Base-by-base conservation (phyloP, 2,888 invertebrate species). In the Nomada lathburiana region DNA sequence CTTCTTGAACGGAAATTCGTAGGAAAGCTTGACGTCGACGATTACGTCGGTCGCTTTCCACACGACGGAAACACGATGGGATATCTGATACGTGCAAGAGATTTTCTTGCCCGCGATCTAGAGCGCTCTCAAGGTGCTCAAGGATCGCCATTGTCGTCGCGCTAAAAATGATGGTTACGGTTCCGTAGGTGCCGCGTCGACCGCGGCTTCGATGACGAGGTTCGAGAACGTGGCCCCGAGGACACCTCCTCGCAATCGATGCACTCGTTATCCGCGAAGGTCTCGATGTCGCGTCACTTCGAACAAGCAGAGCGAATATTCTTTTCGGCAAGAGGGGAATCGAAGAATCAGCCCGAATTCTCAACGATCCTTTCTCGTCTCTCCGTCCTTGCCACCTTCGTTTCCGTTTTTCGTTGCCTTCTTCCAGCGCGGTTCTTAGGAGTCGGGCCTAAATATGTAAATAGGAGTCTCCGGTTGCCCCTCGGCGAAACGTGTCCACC, bases 381-480 rank as follows among this genome's bases (percentile, higher is more conserved):
- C n/a, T 20, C 62, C 57, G 0, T 20, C 59, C 60, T 50, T 71
- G 55, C 50, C 67, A 53, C 59, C 36, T 59, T 55, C 55, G 55
- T 53, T 47, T 59, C 55, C 50, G 52, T n/a, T 42, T 36, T 68
- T 68, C 36, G 59, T 52, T n/a, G 23, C 11, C 11, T 55, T 53
- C 60, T 29, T 63, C 20, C 63, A 26, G 44, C 74, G n/a, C 20
- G 26, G 60, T 60, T 73, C 63, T 42, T 47, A 36, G 57, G 23
- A 63, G 57, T 81, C 70, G 62, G 18, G 36, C 75, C 86, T 87
- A 88, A 89, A 90, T 86, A 88, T 89, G 88, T 78, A 88, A 90
- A 89, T 90, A 76, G 62, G 42, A 63, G 70, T 55, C 20, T 26
- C 62, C 59, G 65, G 60, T 26, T 59, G 55, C 44, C 18, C 50